A percentile compares a stretch with the other conserved stretches of the same genome.
phyloP scores from a whole-genome alignment of 2,888 invertebrate species.

The Philaethria dido region DNA sequence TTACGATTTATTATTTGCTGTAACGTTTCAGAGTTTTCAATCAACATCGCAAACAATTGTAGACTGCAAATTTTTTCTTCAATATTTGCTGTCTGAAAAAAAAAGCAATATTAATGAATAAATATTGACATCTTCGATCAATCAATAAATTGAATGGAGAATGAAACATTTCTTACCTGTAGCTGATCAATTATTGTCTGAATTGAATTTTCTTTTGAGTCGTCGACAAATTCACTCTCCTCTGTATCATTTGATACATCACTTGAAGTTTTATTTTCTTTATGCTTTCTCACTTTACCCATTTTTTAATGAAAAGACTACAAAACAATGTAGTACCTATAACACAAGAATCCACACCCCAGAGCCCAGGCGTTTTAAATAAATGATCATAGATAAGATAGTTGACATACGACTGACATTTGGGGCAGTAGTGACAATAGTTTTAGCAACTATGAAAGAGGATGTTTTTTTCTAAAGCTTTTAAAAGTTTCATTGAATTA shows the following conservation, averaged over 20 bases:
- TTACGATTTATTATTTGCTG: constrained; percentile 82
- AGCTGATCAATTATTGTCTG: constrained; percentile 78
- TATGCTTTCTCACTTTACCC: constrained; percentile 73
- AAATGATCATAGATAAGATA: no score
- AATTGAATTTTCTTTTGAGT: constrained; percentile 72
- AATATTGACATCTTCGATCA: not conserved
- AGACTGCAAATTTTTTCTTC: constrained; percentile 89
- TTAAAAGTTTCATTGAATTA: no score
- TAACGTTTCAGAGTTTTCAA: constrained; percentile 83
- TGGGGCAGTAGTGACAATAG: no score
- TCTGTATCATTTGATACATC: constrained; percentile 51
- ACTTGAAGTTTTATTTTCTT: constrained; percentile 54
- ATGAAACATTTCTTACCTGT: constrained; percentile 59
- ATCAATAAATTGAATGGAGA: not conserved
- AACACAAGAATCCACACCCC: constrained; percentile 16
- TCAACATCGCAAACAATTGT: constrained; percentile 86
- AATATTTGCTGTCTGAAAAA: constrained; percentile 80
- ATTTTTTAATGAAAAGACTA: constrained; percentile 50
- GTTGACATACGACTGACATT: no score
- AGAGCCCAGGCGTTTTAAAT: no score
- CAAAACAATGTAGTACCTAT: constrained; percentile 26
- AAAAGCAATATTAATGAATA: constrained; percentile 17
- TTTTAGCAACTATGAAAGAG: no score
- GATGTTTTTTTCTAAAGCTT: no score
- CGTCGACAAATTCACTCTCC: constrained; percentile 63